phyloP scores from a whole-genome alignment of 2,888 invertebrate species.

The Neocrepidodera transversa region DNA sequence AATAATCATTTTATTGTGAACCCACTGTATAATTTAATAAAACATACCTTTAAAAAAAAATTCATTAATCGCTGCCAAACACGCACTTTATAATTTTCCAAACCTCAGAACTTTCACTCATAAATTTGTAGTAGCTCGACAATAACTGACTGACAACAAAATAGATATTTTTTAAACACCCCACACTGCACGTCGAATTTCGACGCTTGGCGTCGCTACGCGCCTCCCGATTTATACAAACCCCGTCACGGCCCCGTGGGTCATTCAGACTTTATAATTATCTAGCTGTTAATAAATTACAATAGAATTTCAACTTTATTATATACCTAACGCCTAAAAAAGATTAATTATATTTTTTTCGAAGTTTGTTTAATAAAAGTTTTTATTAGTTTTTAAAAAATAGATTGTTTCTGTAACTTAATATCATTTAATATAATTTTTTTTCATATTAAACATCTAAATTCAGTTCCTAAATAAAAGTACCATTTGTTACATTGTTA shows the following conservation, averaged over 20 bases:
- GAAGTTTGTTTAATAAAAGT: not conserved
- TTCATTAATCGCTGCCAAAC: not conserved
- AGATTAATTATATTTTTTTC: not conserved
- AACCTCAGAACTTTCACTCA: not conserved
- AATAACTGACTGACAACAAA: slow-evolving; percentile 20
- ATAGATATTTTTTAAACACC: slow-evolving; percentile 20
- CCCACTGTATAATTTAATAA: too few species aligned
- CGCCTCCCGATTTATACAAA: slow-evolving; percentile 46
- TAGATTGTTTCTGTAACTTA: too few species aligned
- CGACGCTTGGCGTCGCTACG: slow-evolving; percentile 46
- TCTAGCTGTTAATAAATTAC: not conserved
- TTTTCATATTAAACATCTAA: too few species aligned
- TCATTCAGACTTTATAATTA: slow-evolving; percentile 18
- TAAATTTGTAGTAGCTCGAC: not conserved
- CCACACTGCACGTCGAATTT: slow-evolving; percentile 15
- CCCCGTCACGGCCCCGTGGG: slow-evolving; percentile 7
- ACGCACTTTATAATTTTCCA: not conserved
- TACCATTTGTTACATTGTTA: too few species aligned
- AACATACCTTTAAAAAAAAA: not conserved
- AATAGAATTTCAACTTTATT: not conserved
- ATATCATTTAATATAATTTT: too few species aligned
- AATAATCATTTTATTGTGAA: too few species aligned
- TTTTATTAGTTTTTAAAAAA: too few species aligned
- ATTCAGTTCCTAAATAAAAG: too few species aligned
- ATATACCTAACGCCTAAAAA: not conserved